These are phyloP conservation scores for Caenorhabditis doughertyi DNA, from an alignment of 2,888 invertebrate species.

Conservation along the genomic window DNA sequence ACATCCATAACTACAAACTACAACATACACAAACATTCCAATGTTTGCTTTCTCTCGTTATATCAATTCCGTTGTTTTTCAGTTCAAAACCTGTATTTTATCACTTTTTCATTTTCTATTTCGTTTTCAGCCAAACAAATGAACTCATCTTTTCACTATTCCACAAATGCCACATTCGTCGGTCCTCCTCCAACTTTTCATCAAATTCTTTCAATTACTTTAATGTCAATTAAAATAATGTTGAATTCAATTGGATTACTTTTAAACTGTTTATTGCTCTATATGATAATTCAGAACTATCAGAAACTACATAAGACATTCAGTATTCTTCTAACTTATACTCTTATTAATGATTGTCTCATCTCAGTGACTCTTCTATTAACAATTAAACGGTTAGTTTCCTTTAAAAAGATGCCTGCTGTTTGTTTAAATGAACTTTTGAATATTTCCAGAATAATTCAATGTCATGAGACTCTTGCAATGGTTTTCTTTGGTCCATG, in stretches of 20 bases:
- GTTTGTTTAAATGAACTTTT: no score
- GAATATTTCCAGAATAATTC: conserved; percentile 55
- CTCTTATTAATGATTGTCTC: conserved; percentile 51
- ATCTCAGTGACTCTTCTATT: conserved; percentile 55
- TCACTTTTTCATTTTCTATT: background rate
- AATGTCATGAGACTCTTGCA: conserved; percentile 58
- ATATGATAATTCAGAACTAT: conserved; percentile 48
- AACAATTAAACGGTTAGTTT: conserved; percentile 41
- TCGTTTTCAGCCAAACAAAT: conserved; percentile 5
- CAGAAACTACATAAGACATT: conserved; percentile 56
- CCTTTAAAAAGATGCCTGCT: background rate
- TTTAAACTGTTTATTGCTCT: conserved; percentile 47
- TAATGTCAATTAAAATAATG: conserved; percentile 47
- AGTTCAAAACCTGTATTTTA: background rate
- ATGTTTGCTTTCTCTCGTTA: conserved; percentile 7
- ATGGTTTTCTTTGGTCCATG: conserved; percentile 57
- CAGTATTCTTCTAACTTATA: conserved; percentile 51
- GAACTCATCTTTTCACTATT: conserved; percentile 6
- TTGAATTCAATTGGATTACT: conserved; percentile 50
- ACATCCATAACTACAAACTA: conserved; percentile 27
- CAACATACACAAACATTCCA: conserved; percentile 20
- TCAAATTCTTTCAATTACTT: conserved; percentile 33
- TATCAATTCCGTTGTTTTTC: background rate
- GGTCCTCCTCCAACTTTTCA: conserved; percentile 20
- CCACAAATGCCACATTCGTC: conserved; percentile 11